Base-by-base conservation (phyloP, 2,888 invertebrate genomes). In the Cephus spinipes region DNA sequence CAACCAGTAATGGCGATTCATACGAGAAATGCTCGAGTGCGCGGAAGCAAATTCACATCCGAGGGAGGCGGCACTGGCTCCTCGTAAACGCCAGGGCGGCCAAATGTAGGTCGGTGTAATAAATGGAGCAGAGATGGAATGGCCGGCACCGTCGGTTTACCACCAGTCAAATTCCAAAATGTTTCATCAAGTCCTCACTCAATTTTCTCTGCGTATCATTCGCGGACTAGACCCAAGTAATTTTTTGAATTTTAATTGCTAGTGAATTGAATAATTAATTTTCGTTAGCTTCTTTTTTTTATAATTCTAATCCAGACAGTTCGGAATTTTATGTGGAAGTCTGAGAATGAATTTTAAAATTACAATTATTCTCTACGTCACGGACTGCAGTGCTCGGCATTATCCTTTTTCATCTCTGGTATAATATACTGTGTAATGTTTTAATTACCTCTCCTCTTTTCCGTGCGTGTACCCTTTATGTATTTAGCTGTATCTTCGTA, bases 101-200 rank as follows among this genome's bases (percentile, higher is more conserved):
- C 15, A 55, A 71, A 71, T 71, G 71, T 71, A 71, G 71, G 71
- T 71, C 71, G 71, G 31, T 9, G 71, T 71, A 33, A 71, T 71
- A 71, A 71, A 71, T 31, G 71, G 71, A 31, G 33, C 71, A 33
- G 71, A 33, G 71, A 23, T 15, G 71, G 31, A 55, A 55, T 23
- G 55, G 55, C 55, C 55, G 55, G 55, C 9, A 55, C 55, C 55
- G 55, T 55, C 55, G 55, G 55, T 55, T 55, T 55, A 55, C 55
- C 55, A 55, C 55, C 55, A 23, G 55, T 55, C 55, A 55, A 55
- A 55, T 55, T 55, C 55, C 55, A 55, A 55, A 55, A 55, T 55
- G 55, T 55, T 23, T 23, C 55, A 23, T 9, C 1, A 55, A 55
- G 2, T 9, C 23, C 55, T 55, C 23, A 2, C 55, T 23, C 9